Evolutionary conservation across 2,797 vertebrate genomes (phyloP).

Genomic region (Pelobates cultripes): DNA sequence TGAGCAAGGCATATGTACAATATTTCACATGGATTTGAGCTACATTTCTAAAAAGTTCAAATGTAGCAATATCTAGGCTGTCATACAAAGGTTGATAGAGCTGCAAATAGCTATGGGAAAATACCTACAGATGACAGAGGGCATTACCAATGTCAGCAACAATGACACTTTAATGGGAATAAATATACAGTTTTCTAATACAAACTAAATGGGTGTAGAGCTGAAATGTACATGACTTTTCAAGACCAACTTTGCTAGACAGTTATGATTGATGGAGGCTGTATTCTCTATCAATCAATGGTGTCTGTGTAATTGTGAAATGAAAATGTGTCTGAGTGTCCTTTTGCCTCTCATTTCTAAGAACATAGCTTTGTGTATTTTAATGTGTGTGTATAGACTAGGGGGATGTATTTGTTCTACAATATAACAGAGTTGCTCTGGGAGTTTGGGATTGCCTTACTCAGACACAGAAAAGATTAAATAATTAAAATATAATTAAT

Average conservation of each 20-base stretch:
- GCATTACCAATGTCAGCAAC: background rate
- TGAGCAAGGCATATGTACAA: background rate
- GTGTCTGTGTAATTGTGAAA: slow-evolving; percentile 15
- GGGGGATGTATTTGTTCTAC: background rate
- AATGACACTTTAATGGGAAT: background rate
- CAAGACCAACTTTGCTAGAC: slow-evolving; percentile 20
- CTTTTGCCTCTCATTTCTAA: background rate
- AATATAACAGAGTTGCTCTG: too few species aligned
- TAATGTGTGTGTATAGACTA: background rate
- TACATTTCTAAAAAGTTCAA: background rate
- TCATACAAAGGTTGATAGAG: background rate
- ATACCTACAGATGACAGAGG: background rate
- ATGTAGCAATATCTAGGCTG: background rate
- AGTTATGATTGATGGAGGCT: slow-evolving; percentile 25
- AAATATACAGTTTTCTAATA: slow-evolving; percentile 9
- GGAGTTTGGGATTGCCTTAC: too few species aligned
- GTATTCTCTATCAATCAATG: slow-evolving; percentile 29
- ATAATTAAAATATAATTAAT: too few species aligned
- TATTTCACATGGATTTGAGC: background rate
- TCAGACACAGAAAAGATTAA: too few species aligned
- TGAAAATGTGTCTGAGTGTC: background rate
- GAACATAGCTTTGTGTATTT: background rate
- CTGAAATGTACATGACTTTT: slow-evolving; percentile 1
- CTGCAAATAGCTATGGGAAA: background rate
- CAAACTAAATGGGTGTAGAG: slow-evolving; percentile 11